phyloP scores from a whole-genome alignment of 2,797 vertebrate genomes.

The Allobates femoralis region DNA sequence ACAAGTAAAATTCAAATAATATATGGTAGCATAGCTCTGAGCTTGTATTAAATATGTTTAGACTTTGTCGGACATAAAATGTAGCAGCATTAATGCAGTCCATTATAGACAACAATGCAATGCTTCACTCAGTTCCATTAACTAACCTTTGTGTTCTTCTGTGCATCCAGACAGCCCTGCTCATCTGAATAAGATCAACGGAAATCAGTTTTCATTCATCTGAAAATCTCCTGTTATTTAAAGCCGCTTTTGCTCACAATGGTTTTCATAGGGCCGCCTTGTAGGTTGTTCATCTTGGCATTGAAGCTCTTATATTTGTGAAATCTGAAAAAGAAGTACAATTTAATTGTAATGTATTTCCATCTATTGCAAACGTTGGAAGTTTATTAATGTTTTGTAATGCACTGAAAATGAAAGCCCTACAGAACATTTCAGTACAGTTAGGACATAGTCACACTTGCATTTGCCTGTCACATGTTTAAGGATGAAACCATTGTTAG shows the following conservation, averaged over 20 bases:
- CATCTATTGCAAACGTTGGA: background rate
- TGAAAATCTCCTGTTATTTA: background rate
- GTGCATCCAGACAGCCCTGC: slow-evolving; percentile 68
- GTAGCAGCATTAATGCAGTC: background rate
- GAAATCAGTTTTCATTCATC: slow-evolving; percentile 56
- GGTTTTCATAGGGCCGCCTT: background rate
- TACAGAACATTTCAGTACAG: background rate
- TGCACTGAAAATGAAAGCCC: background rate
- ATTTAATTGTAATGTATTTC: slow-evolving; percentile 16
- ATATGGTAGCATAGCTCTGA: background rate
- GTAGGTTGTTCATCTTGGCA: background rate
- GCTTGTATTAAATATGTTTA: background rate
- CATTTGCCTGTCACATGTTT: background rate
- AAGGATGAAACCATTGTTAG: background rate
- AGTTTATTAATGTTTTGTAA: background rate
- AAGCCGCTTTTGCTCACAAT: background rate
- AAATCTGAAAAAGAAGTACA: slow-evolving; percentile 34
- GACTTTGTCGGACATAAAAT: slow-evolving; percentile 6
- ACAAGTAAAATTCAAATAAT: background rate
- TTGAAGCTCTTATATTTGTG: background rate
- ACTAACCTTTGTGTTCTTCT: slow-evolving; percentile 78
- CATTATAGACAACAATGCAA: background rate
- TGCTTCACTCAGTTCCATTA: background rate
- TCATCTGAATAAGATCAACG: slow-evolving; percentile 53
- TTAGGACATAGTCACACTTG: background rate